A percentile compares a stretch with the other conserved stretches of the same genome.
phyloP scores from a whole-genome alignment of 2,113 vertebrate genomes.

The Syngnathus scovelli region DNA sequence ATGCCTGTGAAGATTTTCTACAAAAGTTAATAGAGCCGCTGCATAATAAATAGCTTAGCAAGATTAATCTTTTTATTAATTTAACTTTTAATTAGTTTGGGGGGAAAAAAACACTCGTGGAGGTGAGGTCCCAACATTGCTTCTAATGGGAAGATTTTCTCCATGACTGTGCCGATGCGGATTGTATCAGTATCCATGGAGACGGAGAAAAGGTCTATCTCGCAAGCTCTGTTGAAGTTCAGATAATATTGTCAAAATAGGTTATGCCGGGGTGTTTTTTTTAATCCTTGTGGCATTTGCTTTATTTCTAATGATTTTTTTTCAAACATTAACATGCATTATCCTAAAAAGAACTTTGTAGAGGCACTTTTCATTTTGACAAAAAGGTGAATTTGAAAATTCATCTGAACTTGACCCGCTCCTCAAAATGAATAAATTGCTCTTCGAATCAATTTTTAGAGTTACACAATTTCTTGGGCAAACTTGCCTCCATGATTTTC shows the following conservation, averaged over 20 bases:
- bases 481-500: no score
- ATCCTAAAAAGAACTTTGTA: no score
- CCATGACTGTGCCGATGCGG: background rate
- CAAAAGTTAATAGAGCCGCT: background rate
- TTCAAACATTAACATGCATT: no score
- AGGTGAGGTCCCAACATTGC: background rate
- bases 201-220: background rate
- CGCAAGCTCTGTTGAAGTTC: background rate
- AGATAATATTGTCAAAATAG: background rate
- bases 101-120: background rate
- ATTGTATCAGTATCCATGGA: background rate
- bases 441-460: no score
- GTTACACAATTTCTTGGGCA: no score
- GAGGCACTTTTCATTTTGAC: no score
- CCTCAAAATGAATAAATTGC: no score
- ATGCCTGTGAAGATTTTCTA: background rate
- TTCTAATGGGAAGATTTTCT: background rate
- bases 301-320: background rate
- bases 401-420: no score
- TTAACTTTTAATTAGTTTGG: background rate
- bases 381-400: no score
- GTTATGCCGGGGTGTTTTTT: background rate
- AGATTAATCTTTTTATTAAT: background rate
- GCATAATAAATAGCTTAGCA: background rate
- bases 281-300: background rate